Evolutionary conservation across 2,888 invertebrate genomes (phyloP).

Genomic region (Leptothorax acervorum): DNA sequence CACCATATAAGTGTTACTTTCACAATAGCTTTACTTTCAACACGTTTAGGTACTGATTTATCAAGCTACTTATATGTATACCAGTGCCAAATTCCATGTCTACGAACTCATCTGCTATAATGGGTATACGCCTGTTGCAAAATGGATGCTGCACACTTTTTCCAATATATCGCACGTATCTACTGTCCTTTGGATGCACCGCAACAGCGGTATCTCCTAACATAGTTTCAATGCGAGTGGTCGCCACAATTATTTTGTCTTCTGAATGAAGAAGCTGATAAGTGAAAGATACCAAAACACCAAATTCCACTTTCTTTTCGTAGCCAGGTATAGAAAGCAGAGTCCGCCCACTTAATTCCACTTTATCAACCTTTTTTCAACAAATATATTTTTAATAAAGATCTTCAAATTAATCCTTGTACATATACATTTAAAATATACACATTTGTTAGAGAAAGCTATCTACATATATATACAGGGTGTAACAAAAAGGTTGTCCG

Average conservation of each 20-base stretch:
- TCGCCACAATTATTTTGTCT: conserved; percentile 97
- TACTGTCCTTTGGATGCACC: conserved; percentile 96
- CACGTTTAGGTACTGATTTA: neutral
- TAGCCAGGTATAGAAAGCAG: conserved; percentile 96
- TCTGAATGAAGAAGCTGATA: conserved; percentile 92
- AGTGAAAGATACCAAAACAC: conserved; percentile 96
- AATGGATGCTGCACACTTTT: conserved; percentile 96
- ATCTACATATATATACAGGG: neutral
- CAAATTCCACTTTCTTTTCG: conserved; percentile 96
- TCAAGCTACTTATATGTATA: conserved; percentile 78
- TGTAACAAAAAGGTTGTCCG: too few species aligned
- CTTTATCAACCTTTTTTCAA: conserved; percentile 92
- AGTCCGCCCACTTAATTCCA: conserved; percentile 95
- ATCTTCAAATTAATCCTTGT: neutral
- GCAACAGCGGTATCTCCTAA: conserved; percentile 98
- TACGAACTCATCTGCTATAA: conserved; percentile 97
- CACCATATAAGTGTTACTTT: neutral
- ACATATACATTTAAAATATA: neutral
- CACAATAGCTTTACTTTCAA: conserved; percentile 7
- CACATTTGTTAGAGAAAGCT: conserved; percentile 2
- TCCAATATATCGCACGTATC: conserved; percentile 94
- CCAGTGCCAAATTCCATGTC: conserved; percentile 98
- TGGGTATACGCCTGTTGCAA: conserved; percentile 92
- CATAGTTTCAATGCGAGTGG: conserved; percentile 99
- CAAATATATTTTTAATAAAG: conserved; percentile 8